Evolutionary conservation across 35 echinoderm and acorn worm genomes (phyloP).

Genomic region (Ophioderma brevispina): DNA sequence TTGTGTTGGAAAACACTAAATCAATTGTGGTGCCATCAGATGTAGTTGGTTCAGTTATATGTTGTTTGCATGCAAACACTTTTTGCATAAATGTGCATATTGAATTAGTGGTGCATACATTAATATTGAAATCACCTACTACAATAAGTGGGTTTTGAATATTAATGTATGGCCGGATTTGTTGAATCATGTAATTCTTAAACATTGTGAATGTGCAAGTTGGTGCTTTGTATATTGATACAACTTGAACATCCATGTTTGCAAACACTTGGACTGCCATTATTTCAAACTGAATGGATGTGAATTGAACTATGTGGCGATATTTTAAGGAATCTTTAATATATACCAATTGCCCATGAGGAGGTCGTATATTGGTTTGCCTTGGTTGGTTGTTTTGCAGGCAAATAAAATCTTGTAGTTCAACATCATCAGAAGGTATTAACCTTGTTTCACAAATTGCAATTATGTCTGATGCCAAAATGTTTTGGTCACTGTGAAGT

Average conservation of each 20-base stretch:
- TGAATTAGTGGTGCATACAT: not conserved
- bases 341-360: constrained; percentile 28
- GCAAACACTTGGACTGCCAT: not conserved
- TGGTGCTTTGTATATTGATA: constrained; percentile 34
- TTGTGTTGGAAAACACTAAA: constrained; percentile 10
- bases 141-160: not conserved
- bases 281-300: not conserved
- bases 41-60: constrained; percentile 11
- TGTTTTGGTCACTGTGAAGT: constrained; percentile 25
- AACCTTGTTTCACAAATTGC: constrained; percentile 1
- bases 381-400: constrained; percentile 11
- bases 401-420: not conserved
- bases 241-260: not conserved
- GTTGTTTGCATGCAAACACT: not conserved
- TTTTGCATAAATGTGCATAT: not conserved
- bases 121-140: constrained; percentile 21
- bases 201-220: not conserved
- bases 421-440: not conserved
- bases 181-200: not conserved
- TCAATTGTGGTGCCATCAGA: not conserved
- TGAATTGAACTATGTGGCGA: not conserved
- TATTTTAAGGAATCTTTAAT: not conserved
- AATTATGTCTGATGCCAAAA: constrained; percentile 13
- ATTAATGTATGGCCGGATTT: not conserved
- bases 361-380: not conserved